These are phyloP conservation scores for Eubasilissa splendida DNA, from an alignment of 2,888 invertebrate species.

Conservation along the genomic window DNA sequence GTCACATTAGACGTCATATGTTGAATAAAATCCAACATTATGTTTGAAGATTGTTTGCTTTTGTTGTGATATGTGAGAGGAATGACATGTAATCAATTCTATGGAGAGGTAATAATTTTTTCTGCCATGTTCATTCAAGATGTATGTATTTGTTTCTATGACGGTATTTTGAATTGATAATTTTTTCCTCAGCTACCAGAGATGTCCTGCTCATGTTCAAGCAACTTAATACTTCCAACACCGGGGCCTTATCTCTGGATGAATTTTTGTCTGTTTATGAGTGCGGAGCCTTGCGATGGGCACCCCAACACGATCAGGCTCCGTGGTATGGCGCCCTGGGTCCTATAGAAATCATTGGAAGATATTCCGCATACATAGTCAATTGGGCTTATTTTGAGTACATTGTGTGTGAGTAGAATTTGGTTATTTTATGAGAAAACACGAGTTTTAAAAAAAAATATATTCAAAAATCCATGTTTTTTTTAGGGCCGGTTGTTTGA, in stretches of 20 bases:
- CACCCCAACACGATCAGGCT: constrained; percentile 77
- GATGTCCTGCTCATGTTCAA: constrained; percentile 88
- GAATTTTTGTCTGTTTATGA: constrained; percentile 85
- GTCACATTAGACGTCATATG: too few species aligned
- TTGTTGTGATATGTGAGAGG: too few species aligned
- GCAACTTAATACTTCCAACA: constrained; percentile 79
- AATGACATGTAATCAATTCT: too few species aligned
- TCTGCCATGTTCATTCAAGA: too few species aligned
- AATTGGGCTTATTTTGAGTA: constrained; percentile 83
- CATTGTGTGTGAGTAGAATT: constrained; percentile 75
- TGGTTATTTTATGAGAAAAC: not conserved
- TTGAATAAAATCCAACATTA: too few species aligned
- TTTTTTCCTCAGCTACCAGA: constrained; percentile 71
- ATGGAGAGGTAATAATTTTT: too few species aligned
- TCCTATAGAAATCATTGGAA: constrained; percentile 76
- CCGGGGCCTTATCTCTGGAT: constrained; percentile 78
- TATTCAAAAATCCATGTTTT: too few species aligned
- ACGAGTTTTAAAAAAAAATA: too few species aligned
- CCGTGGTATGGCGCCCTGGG: constrained; percentile 81
- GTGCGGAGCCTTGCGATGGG: constrained; percentile 82
- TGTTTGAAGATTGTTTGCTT: too few species aligned
- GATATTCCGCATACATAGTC: constrained; percentile 75
- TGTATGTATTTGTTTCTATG: not conserved
- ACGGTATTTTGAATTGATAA: not conserved
- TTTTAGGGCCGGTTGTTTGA: too few species aligned